phyloP scores from a whole-genome alignment of 35 echinoderm and acorn worm genomes.

The Apostichopus californicus region DNA sequence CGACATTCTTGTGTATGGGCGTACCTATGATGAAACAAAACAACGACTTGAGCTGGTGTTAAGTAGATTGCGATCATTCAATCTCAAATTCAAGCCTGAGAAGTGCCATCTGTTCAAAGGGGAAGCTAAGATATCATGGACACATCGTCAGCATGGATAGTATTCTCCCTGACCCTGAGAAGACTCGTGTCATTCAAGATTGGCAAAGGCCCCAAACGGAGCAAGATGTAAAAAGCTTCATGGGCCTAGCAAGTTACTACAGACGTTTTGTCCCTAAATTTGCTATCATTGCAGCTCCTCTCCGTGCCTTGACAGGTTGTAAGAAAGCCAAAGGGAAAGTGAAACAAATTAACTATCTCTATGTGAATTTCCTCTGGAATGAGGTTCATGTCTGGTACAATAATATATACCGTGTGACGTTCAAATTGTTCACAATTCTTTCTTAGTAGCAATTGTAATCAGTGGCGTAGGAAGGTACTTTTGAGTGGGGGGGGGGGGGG shows the following conservation, averaged over 20 bases:
- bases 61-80: not conserved
- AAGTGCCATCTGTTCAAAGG: constrained; percentile 47
- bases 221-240: constrained; percentile 37
- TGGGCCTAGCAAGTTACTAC: constrained; percentile 56
- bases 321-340: too few species aligned
- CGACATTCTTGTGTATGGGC: not conserved
- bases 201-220: not conserved
- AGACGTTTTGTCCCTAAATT: constrained; percentile 26
- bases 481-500: too few species aligned
- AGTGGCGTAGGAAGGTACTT: too few species aligned
- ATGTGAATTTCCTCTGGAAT: too few species aligned
- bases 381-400: too few species aligned
- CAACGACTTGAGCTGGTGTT: constrained; percentile 27
- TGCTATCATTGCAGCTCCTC: constrained; percentile 5
- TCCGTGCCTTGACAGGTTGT: not conserved
- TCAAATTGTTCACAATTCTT: too few species aligned
- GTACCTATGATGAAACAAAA: constrained; percentile 2
- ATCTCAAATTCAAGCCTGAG: constrained; percentile 54
- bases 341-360: too few species aligned
- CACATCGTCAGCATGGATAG: constrained; percentile 25
- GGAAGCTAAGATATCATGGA: constrained; percentile 19
- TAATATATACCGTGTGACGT: too few species aligned
- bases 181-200: not conserved
- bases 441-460: too few species aligned
- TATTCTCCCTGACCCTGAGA: not conserved